Conservation (phyloP, 2,113 vertebrate species). For the Lonchura striata region DNA sequence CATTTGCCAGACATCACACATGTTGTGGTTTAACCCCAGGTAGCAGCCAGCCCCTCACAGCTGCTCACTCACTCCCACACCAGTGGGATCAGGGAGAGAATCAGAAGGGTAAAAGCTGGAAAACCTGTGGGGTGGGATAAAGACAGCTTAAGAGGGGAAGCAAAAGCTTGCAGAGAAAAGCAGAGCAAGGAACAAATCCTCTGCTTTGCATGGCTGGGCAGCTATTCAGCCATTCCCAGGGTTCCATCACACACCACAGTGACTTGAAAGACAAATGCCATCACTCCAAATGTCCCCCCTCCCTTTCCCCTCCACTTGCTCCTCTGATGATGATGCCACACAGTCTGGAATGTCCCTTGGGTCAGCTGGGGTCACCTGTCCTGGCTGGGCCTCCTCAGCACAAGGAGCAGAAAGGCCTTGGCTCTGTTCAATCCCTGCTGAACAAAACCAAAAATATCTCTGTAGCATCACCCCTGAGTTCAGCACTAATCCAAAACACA, state of each 20-base stretch:
- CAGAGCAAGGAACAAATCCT: not conserved
- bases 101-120: not conserved
- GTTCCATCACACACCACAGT: too few species aligned
- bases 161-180: not conserved
- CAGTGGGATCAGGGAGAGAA: not conserved
- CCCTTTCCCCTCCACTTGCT: fast-evolving
- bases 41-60: fast-evolving
- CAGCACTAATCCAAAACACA: not conserved
- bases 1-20: not conserved
- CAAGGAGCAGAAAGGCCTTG: not conserved
- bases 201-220: not conserved
- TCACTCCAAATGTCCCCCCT: not conserved
- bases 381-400: not conserved
- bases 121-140: not conserved
- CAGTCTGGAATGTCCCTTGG: not conserved
- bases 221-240: not conserved
- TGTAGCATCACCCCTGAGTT: not conserved
- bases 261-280: not conserved
- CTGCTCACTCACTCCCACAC: not conserved
- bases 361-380: not conserved
- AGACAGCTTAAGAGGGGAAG: too few species aligned
- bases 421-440: not conserved
- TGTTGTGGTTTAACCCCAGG: not conserved
- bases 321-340: not conserved
- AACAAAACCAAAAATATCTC: not conserved